A percentile compares a stretch with the other conserved stretches of the same genome.
phyloP scores from a whole-genome alignment of 1,140 invertebrate species.

The Cydia fagiglandana region DNA sequence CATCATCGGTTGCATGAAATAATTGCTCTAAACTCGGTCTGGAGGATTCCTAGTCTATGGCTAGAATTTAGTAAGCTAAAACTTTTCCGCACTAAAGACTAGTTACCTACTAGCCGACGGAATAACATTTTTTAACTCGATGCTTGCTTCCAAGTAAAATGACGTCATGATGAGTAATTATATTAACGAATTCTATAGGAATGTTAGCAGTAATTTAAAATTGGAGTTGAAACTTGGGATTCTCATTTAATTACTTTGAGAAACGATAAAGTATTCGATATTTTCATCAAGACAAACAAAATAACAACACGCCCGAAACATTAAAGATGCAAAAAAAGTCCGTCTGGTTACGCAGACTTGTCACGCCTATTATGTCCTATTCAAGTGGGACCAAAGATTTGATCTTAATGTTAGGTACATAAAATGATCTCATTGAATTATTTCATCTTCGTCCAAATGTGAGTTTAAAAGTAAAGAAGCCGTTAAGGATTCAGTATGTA shows the following conservation, averaged over 20 bases:
- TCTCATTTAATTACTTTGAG: neutral
- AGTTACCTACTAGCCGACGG: neutral
- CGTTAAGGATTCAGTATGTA: neutral
- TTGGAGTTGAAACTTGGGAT: neutral
- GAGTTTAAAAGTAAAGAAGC: neutral
- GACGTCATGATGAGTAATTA: conserved; percentile 26
- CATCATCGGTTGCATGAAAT: too few relatives aligned
- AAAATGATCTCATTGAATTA: conserved; percentile 2
- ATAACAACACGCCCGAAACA: neutral
- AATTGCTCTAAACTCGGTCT: too few relatives aligned
- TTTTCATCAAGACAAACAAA: neutral
- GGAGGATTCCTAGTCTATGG: too few relatives aligned
- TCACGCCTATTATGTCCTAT: too few relatives aligned
- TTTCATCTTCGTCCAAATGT: neutral
- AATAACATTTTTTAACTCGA: conserved; percentile 13
- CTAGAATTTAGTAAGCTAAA: neutral
- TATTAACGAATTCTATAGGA: conserved; percentile 13
- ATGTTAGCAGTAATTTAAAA: neutral
- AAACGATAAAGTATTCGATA: neutral
- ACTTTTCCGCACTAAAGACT: neutral
- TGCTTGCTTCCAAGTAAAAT: conserved; percentile 11
- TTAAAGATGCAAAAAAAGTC: neutral
- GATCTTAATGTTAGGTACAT: neutral
- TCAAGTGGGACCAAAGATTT: neutral
- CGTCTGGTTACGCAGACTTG: neutral